These are phyloP conservation scores for Halocynthia aurantium DNA, from an alignment of 23 tunicate species.

Conservation along the genomic window DNA sequence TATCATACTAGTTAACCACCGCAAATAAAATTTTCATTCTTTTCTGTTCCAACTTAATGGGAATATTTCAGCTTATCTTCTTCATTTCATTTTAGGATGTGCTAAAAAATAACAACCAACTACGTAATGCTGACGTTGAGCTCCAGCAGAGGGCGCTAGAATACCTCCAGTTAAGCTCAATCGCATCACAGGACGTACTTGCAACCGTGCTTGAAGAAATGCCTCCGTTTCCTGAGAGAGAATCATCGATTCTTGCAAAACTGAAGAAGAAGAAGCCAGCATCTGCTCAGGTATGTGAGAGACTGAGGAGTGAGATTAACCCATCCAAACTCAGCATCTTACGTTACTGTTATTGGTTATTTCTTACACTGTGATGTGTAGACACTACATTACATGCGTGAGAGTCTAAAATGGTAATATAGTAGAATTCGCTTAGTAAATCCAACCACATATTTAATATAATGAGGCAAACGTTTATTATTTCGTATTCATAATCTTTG, in stretches of 20 bases:
- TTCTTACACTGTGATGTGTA: too few species aligned
- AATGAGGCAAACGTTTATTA: too few species aligned
- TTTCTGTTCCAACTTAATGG: too few species aligned
- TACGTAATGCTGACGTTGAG: slow-evolving; percentile 96
- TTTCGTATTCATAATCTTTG: too few species aligned
- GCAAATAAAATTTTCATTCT: too few species aligned
- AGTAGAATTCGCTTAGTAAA: too few species aligned
- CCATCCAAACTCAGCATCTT: too few species aligned
- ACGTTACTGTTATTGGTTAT: too few species aligned
- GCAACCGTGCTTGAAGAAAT: slow-evolving; percentile 98
- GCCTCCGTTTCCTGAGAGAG: slow-evolving; percentile 98
- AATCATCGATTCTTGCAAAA: slow-evolving; percentile 90
- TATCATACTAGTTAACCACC: not conserved
- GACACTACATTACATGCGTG: too few species aligned
- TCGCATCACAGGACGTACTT: slow-evolving; percentile 89
- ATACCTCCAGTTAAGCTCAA: slow-evolving; percentile 76
- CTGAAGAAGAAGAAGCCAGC: slow-evolving; percentile 98
- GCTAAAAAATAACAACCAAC: slow-evolving; percentile 81
- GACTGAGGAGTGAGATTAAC: not conserved
- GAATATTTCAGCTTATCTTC: not conserved
- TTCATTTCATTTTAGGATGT: slow-evolving; percentile 47
- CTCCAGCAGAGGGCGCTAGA: slow-evolving; percentile 98
- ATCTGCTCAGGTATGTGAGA: slow-evolving; percentile 50
- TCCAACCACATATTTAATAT: too few species aligned
- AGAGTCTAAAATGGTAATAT: too few species aligned